These are phyloP conservation scores for Engystomops pustulosus DNA, from an alignment of 2,113 vertebrate genomes.

Conservation along the genomic window DNA sequence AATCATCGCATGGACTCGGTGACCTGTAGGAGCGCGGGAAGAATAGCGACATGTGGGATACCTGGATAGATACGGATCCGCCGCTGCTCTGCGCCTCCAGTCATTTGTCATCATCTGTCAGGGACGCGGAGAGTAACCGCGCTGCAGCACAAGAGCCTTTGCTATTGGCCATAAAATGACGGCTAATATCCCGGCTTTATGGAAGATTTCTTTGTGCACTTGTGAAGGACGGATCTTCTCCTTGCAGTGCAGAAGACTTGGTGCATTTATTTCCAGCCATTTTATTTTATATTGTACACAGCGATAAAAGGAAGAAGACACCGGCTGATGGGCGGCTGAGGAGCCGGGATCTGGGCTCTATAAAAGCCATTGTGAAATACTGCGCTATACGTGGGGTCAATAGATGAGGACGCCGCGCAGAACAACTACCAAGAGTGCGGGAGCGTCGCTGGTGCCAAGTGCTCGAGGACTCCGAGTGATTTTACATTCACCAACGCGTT, in stretches of 20 bases:
- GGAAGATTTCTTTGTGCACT: conserved; percentile 21
- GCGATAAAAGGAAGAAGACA: neutral
- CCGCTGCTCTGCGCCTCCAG: conserved; percentile 59
- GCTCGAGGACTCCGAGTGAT: neutral
- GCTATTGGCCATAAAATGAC: conserved; percentile 39
- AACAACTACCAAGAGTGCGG: neutral
- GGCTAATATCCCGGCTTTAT: conserved; percentile 35
- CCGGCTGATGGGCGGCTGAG: neutral
- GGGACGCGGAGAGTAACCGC: neutral
- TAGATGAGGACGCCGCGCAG: neutral
- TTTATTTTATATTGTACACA: neutral
- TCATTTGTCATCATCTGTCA: conserved; percentile 60
- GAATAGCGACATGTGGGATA: conserved; percentile 54
- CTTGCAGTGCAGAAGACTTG: neutral
- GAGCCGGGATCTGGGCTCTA: no score
- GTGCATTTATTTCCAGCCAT: neutral
- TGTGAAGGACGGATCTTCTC: neutral
- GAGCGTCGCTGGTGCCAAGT: neutral
- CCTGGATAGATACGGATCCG: conserved; percentile 54
- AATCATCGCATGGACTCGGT: conserved; percentile 55
- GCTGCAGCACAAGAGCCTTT: neutral
- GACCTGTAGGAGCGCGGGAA: neutral
- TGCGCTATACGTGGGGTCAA: neutral
- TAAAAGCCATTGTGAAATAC: neutral
- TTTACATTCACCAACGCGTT: no score